A percentile compares a stretch with the other conserved stretches of the same genome.
Conservation (phyloP, 2,113 vertebrate species). For the Rhinolophus ferrumequinum region DNA sequence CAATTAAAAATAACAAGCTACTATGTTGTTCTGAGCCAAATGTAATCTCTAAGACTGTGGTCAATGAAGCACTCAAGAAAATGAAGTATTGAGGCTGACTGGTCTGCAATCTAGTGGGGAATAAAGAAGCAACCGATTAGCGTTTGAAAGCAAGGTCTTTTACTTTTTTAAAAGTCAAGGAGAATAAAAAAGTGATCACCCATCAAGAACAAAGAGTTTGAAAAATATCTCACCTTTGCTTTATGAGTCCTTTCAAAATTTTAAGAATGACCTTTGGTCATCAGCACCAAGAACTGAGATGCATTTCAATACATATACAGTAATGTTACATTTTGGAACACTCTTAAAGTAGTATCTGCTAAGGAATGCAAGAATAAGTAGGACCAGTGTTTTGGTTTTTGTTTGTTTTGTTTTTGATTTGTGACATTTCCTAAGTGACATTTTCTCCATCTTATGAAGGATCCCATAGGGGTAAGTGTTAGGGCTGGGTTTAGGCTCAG, state of each 20-base stretch:
- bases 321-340: constrained; percentile 46
- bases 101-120: constrained; percentile 39
- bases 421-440: not conserved
- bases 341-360: not conserved
- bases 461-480: not conserved
- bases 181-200: constrained; percentile 29
- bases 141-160: constrained; percentile 51
- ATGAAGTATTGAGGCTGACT: constrained; percentile 65
- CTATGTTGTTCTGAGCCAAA: constrained; percentile 66
- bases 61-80: constrained; percentile 76
- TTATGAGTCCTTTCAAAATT: constrained; percentile 43
- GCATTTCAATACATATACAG: constrained; percentile 9
- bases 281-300: not conserved
- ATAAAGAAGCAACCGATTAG: constrained; percentile 63
- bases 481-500: not conserved
- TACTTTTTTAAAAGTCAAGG: constrained; percentile 64
- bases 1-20: constrained; percentile 83
- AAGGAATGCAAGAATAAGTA: constrained; percentile 12
- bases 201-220: constrained; percentile 3
- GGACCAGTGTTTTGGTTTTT: not conserved
- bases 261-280: constrained; percentile 55
- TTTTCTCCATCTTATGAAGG: not conserved
- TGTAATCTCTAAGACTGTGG: constrained; percentile 56
- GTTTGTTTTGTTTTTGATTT: not conserved
- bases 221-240: constrained; percentile 54